A percentile compares a stretch with the other conserved stretches of the same genome.
Conservation (phyloP, 2,113 vertebrate species). For the Lagopus leucura region DNA sequence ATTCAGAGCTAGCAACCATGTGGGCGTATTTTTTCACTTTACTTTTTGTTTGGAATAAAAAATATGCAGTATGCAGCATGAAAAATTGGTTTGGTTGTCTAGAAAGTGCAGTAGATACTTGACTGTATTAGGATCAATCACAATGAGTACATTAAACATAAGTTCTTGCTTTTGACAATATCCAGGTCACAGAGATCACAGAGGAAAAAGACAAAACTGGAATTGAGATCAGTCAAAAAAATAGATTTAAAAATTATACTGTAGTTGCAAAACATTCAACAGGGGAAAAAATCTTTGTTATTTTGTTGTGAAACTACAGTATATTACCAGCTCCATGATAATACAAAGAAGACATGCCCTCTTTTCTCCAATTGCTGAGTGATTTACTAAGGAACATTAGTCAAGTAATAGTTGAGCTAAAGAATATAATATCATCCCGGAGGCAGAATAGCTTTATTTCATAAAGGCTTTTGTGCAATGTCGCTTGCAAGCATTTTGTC, state of each 20-base stretch:
- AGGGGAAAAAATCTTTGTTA: background rate
- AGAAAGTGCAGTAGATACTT: background rate
- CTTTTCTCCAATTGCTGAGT: background rate
- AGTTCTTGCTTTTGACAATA: background rate
- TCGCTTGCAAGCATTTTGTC: background rate
- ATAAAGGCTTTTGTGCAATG: accelerated
- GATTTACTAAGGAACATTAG: background rate
- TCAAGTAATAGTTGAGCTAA: background rate
- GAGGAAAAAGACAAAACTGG: background rate
- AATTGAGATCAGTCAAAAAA: background rate
- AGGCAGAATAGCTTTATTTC: background rate
- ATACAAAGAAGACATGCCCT: background rate
- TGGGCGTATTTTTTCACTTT: background rate
- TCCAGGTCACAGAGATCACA: background rate
- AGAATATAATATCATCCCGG: background rate
- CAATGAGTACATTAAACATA: background rate
- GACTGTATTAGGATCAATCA: background rate
- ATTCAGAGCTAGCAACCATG: background rate
- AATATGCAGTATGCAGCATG: background rate
- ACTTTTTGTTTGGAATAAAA: background rate
- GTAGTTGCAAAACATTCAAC: background rate
- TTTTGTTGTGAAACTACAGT: background rate
- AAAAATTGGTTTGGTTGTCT: background rate
- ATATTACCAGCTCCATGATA: background rate
- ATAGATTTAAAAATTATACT: background rate